Conservation (phyloP, 2,797 vertebrate species). For the Periparus ater region DNA sequence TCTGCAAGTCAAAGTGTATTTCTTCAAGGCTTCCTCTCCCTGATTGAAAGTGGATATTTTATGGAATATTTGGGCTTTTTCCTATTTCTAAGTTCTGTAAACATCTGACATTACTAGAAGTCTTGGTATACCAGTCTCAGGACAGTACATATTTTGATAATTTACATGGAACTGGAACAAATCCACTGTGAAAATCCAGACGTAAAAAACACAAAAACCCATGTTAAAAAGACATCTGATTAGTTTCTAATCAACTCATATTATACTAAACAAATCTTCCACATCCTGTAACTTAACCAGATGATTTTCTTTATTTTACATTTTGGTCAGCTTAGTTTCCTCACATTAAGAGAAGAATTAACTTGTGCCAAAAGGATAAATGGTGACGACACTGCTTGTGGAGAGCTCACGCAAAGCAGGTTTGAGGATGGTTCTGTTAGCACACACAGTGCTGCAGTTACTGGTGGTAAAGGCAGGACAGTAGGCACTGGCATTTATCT, state of each 20-base stretch:
- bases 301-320: neutral
- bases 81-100: slow-evolving; percentile 72
- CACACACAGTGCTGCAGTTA: neutral
- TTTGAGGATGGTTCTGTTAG: neutral
- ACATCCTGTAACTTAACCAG: neutral
- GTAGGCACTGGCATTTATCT: neutral
- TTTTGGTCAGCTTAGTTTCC: neutral
- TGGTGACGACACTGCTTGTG: neutral
- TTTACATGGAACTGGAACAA: neutral
- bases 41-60: slow-evolving; percentile 40
- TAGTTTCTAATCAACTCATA: neutral
- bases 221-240: neutral
- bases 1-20: slow-evolving; percentile 68
- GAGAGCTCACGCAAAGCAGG: neutral
- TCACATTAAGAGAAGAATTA: neutral
- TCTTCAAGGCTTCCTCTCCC: slow-evolving; percentile 69
- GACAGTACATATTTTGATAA: neutral
- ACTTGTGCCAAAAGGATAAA: neutral
- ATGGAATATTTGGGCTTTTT: slow-evolving; percentile 54
- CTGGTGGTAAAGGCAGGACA: neutral
- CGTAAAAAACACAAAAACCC: too few species aligned
- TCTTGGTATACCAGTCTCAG: slow-evolving; percentile 2
- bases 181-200: neutral
- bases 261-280: neutral
- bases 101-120: slow-evolving; percentile 74